These are phyloP conservation scores for Gymnocypris eckloni DNA, from an alignment of 2,797 vertebrate genomes.

Conservation along the genomic window DNA sequence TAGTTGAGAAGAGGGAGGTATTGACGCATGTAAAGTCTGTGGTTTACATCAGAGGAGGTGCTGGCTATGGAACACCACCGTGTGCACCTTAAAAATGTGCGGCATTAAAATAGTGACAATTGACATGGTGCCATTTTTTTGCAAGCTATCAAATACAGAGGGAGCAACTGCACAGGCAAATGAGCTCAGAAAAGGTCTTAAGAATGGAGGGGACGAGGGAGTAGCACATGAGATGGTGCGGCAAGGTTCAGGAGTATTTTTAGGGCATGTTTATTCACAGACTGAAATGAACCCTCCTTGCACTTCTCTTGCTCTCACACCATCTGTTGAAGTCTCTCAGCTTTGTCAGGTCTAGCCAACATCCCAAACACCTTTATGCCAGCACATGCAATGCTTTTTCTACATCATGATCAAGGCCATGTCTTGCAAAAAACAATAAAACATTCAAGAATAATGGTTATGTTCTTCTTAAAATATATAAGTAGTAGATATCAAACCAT, in stretches of 20 bases:
- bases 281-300: slow-evolving; percentile 78
- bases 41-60: neutral
- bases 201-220: slow-evolving; percentile 35
- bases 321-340: slow-evolving; percentile 77
- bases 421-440: neutral
- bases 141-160: slow-evolving; percentile 31
- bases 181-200: slow-evolving; percentile 30
- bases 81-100: slow-evolving; percentile 19
- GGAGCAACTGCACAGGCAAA: slow-evolving; percentile 17
- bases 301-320: slow-evolving; percentile 69
- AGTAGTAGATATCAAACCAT: neutral
- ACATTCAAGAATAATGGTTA: neutral
- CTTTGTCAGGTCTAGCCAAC: slow-evolving; percentile 67
- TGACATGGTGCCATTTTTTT: slow-evolving; percentile 13
- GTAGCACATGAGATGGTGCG: slow-evolving; percentile 50
- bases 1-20: neutral
- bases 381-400: neutral
- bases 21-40: neutral
- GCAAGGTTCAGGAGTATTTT: slow-evolving; percentile 76
- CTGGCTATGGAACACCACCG: slow-evolving; percentile 1
- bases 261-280: slow-evolving; percentile 83
- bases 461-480: neutral
- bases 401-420: neutral
- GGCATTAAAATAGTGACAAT: slow-evolving; percentile 48
- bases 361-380: neutral